Evolutionary conservation across 2,113 vertebrate species (phyloP), one percentile per base, ranked within the genome.

Genomic region (Rhinichthys klamathensis): DNA sequence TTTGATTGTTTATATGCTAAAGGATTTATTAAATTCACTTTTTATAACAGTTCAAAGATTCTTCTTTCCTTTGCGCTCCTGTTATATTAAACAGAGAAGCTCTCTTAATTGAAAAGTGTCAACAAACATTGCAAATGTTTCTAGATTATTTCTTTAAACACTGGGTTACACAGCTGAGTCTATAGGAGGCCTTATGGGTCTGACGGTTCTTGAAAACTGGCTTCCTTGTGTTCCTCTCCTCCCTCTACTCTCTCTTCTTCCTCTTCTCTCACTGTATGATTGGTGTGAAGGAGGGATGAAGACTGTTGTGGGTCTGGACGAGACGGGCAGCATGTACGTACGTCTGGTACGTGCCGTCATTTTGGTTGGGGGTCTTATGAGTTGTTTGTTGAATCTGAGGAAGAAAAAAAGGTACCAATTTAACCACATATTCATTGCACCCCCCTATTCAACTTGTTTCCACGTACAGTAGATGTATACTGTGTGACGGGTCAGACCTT

Each of bases 121-220:
- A 30, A 38, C 9, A 79, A 79, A 32, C 23, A 25, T 6, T 32
- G 10, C 2, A 78, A 27, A 3, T 25, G 30, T 6, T 60, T 35
- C 32, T 70, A 23, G 35, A 10, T 70, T 38, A 70, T 9, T 49
- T 30, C 1, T 75, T 75, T 75, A 30, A 49, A 76, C 3, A 51
- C 27, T 10, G 8, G 38, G 12, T 84, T 86, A 96, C 89, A 96
- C 96, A 0, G 95, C 95, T 54, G 95, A 94, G 0, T 95, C 96
- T 90, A 95, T 95, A 86, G 96, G 89, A 93, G 93, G 91, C 94
- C 94, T 35, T 92, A 92, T 82, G 92, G 85, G 58, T 70, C 80
- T 56, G 84, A 58, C 11, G 84, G 85, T 84, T 2, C 15, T 49
- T 2, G 46, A 49, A 0, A 60, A 85, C 35, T 18, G 86, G 0